Evolutionary conservation across 1,140 invertebrate species (phyloP).

Genomic region (Ditylenchus dipsaci): DNA sequence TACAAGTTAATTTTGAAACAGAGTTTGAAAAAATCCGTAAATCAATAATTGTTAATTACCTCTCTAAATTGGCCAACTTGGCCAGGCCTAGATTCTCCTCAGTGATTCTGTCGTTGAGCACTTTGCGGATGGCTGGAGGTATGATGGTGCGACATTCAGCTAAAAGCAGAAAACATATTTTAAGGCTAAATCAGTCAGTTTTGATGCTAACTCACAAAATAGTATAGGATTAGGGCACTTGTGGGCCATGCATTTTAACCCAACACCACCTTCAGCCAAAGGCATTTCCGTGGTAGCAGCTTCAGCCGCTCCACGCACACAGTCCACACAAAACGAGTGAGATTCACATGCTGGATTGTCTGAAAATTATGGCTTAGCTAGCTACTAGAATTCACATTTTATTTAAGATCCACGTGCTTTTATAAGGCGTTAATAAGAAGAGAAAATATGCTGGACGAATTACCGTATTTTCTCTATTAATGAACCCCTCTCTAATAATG

Average conservation of each 20-base stretch:
- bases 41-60: too few relatives aligned
- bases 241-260: conserved; percentile 22
- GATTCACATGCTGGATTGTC: neutral
- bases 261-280: conserved; percentile 32
- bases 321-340: conserved; percentile 30
- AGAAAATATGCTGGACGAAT: too few relatives aligned
- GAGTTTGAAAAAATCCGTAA: too few relatives aligned
- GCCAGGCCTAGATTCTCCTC: conserved; percentile 32
- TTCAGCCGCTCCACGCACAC: conserved; percentile 20
- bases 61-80: conserved; percentile 18
- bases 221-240: conserved; percentile 34
- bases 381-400: too few relatives aligned
- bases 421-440: too few relatives aligned
- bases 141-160: conserved; percentile 23
- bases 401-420: too few relatives aligned
- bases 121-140: conserved; percentile 4
- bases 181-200: neutral
- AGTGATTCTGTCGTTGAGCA: conserved; percentile 30
- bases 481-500: too few relatives aligned
- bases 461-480: too few relatives aligned
- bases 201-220: conserved; percentile 16
- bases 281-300: conserved; percentile 36
- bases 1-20: too few relatives aligned
- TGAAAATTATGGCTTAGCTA: too few relatives aligned
- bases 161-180: conserved; percentile 20